Conservation (phyloP, 2,888 invertebrate genomes). For the Epsilonema sp. region DNA sequence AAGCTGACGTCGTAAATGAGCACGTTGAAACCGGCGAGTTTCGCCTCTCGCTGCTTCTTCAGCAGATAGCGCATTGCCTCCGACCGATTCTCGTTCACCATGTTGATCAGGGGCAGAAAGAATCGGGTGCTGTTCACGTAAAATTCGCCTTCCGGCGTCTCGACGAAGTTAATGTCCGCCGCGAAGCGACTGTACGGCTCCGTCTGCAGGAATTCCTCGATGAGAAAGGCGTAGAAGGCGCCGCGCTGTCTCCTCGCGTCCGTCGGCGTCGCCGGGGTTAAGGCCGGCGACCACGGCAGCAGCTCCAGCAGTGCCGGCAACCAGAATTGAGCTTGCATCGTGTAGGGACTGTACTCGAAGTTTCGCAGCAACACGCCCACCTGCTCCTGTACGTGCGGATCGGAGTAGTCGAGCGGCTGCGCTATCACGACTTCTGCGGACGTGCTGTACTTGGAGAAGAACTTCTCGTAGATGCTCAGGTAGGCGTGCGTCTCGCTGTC, state of each 20-base stretch:
- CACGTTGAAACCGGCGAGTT: background rate
- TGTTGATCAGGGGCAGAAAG: conserved; percentile 7
- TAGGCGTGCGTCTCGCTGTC: conserved; percentile 75
- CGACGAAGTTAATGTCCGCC: background rate
- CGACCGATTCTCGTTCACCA: conserved; percentile 8
- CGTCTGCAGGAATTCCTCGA: conserved; percentile 1
- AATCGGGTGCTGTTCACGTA: background rate
- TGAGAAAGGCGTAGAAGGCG: conserved; percentile 1
- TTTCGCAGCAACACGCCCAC: conserved; percentile 54
- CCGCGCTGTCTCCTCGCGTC: background rate
- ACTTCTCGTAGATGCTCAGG: conserved; percentile 69
- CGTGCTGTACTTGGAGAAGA: conserved; percentile 38
- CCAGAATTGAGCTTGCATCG: conserved; percentile 7
- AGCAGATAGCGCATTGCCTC: conserved; percentile 5
- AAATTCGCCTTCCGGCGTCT: background rate
- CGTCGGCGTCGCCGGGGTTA: too few relatives aligned
- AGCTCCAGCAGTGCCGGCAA: conserved; percentile 6
- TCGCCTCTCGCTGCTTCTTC: background rate
- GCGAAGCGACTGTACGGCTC: background rate
- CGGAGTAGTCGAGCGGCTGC: conserved; percentile 55
- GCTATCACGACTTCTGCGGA: conserved; percentile 66
- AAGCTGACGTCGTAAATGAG: conserved; percentile 10
- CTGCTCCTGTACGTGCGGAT: conserved; percentile 50
- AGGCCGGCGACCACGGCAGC: background rate
- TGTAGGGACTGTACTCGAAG: conserved; percentile 55